A percentile compares a stretch with the other conserved stretches of the same genome.
Evolutionary conservation across 1,140 invertebrate genomes (phyloP).

Genomic region (Yoshiicerus persimilis): DNA sequence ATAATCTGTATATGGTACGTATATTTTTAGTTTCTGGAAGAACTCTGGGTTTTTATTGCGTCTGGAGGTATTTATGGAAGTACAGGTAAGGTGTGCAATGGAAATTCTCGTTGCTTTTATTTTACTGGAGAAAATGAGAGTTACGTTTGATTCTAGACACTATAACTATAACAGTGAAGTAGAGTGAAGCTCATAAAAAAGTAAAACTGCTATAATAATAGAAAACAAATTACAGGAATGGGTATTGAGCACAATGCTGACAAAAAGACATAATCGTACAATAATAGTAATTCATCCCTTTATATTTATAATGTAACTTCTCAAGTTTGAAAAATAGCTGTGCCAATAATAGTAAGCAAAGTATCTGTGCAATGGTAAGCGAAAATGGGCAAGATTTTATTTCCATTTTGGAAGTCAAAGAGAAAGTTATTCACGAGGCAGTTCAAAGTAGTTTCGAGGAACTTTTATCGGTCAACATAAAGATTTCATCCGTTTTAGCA

Average conservation of each 20-base stretch:
- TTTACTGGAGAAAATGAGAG: not conserved
- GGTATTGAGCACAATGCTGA: not conserved
- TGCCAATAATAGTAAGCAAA: not conserved
- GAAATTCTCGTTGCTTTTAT: not conserved
- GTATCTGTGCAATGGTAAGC: not conserved
- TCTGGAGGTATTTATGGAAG: no score
- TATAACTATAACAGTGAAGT: no score
- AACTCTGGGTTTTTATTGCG: not conserved
- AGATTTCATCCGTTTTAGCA: not conserved
- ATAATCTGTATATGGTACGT: not conserved
- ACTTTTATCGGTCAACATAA: not conserved
- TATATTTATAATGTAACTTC: not conserved
- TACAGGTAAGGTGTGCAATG: not conserved
- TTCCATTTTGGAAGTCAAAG: not conserved
- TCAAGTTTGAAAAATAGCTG: not conserved
- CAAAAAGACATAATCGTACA: not conserved
- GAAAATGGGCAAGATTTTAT: no score
- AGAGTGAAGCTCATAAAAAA: not conserved
- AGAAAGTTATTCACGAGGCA: no score
- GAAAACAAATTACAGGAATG: not conserved
- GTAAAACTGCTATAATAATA: not conserved
- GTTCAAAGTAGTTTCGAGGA: not conserved
- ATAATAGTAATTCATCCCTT: not conserved
- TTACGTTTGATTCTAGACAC: not conserved
- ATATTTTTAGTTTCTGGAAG: not conserved